Base-by-base conservation (phyloP, 2,888 invertebrate species). In the Melikaiella ostensackeni region DNA sequence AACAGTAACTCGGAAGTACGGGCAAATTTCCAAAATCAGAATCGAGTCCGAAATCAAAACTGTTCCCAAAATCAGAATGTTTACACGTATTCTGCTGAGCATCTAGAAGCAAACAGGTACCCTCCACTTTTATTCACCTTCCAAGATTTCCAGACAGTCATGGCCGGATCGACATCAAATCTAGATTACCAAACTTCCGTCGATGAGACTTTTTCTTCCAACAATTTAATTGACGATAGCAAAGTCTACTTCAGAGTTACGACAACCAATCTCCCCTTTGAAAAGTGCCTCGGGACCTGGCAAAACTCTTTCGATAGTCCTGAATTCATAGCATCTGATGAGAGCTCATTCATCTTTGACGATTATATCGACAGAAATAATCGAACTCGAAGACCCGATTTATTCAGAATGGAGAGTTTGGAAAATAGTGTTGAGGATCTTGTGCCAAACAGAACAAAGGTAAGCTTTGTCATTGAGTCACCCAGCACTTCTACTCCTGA, bases 201-300 rank as follows among this genome's bases (percentile, higher is more conserved):
- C 7, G 70, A 75, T 30, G 78, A 82, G 50, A 78, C 66, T 61
- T 57, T 79, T 19, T 7, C 59, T 1, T 79, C 79, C n/a, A 59
- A 76, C 46, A 77, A 79, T 57, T 74, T 16, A 38, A 55, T 55
- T 38, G 77, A 80, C 2, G 81, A 80, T 13, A 79, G 82, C 27
- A 82, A 81, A 55, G 79, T 88, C 27, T 87, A 84, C 70, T 91
- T 91, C 76, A 86, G 89, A 5, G 87, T 91, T 0, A 90, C 90
- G 5, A 91, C 91, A 4, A 90, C 91, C 0, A 86, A 86, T 62
- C 75, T 88, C 0, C 90, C 91, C 0, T 91, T 91, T 63, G 90
- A 89, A 74, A 89, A 85, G 74, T 89, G 86, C 46, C 80, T 87
- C 11, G 86, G 80, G 7, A 79, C 80, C 24, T 88, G 88, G 88